These are phyloP conservation scores for Cotesia congregata DNA, from an alignment of 2,888 invertebrate genomes.

Conservation along the genomic window DNA sequence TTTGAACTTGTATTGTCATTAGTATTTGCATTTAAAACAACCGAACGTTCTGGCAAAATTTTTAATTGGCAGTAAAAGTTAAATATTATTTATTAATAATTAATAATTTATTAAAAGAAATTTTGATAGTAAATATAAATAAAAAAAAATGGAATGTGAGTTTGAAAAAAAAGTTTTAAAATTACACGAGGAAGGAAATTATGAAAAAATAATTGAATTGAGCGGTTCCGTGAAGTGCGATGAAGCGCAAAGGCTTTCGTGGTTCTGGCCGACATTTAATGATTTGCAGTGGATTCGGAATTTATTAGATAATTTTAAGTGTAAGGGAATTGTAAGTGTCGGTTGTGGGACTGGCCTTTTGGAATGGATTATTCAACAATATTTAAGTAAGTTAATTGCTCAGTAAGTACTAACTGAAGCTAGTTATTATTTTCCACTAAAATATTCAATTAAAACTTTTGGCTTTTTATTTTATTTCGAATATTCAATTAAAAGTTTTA, in stretches of 20 bases:
- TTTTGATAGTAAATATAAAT: neutral
- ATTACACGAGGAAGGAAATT: slow-evolving; percentile 54
- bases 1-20: slow-evolving; percentile 26
- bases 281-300: slow-evolving; percentile 76
- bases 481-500: neutral
- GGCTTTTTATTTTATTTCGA: neutral
- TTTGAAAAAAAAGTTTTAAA: slow-evolving; percentile 54
- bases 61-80: neutral
- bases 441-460: neutral
- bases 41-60: neutral
- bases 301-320: slow-evolving; percentile 69
- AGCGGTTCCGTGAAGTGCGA: slow-evolving; percentile 60
- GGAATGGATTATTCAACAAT: slow-evolving; percentile 82
- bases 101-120: too few relatives aligned
- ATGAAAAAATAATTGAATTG: slow-evolving; percentile 71
- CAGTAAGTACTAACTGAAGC: neutral
- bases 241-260: slow-evolving; percentile 75
- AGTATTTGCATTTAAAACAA: slow-evolving; percentile 7
- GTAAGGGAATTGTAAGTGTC: slow-evolving; percentile 76
- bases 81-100: too few relatives aligned
- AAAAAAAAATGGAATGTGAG: slow-evolving; percentile 37
- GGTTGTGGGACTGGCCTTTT: slow-evolving; percentile 88
- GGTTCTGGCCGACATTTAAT: slow-evolving; percentile 81
- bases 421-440: neutral
- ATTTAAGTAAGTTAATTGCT: slow-evolving; percentile 72